These are phyloP conservation scores for Poeciliopsis paucimaculata DNA, from an alignment of 2,797 vertebrate genomes.

Conservation along the genomic window DNA sequence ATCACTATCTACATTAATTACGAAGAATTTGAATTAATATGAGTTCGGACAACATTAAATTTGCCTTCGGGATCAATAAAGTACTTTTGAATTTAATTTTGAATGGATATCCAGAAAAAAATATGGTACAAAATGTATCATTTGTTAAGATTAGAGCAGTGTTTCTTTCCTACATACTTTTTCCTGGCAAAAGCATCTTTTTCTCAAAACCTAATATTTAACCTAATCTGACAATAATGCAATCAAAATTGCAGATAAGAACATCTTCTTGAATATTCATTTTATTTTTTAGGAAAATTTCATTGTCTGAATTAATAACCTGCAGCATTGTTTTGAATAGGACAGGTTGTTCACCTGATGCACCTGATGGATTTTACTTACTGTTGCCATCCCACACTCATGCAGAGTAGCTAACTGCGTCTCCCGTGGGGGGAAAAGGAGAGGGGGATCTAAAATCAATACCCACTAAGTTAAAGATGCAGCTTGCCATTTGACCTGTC, in stretches of 20 bases:
- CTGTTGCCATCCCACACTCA: slow-evolving; percentile 44
- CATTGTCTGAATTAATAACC: neutral
- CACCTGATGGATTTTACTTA: slow-evolving; percentile 31
- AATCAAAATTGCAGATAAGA: neutral
- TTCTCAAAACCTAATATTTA: neutral
- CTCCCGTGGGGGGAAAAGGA: slow-evolving; percentile 57
- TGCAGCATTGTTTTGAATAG: neutral
- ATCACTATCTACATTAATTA: too few species aligned
- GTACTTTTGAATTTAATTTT: too few species aligned
- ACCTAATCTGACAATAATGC: neutral
- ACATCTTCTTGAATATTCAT: neutral
- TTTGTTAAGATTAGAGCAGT: neutral
- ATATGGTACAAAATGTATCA: neutral
- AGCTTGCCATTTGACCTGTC: slow-evolving; percentile 76
- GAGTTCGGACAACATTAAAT: too few species aligned
- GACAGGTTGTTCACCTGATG: slow-evolving; percentile 27
- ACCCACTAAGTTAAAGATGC: slow-evolving; percentile 78
- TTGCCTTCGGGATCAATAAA: too few species aligned
- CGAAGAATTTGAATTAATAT: too few species aligned
- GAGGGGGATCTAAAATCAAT: slow-evolving; percentile 80
- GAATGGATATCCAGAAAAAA: neutral
- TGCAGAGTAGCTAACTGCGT: slow-evolving; percentile 63
- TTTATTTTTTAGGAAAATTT: neutral
- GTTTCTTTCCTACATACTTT: neutral
- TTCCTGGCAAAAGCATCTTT: neutral